Evolutionary conservation across 2,888 invertebrate species (phyloP), one percentile per base, ranked within the genome.

Genomic region (Arenicola marina): DNA sequence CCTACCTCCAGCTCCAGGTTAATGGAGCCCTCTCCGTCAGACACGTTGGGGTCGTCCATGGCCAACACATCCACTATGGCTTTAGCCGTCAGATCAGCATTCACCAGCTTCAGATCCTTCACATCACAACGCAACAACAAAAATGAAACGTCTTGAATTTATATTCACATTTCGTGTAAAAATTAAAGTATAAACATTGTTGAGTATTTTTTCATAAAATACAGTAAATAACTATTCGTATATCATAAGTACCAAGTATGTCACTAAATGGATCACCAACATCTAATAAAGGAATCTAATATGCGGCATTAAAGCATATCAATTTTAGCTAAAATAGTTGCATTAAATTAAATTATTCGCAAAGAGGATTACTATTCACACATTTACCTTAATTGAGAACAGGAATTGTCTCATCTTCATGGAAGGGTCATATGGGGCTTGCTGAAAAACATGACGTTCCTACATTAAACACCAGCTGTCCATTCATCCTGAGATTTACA

Each of bases 341-440:
- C n/a, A n/a, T n/a, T n/a, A n/a, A n/a, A n/a, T n/a, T n/a, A n/a
- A n/a, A n/a, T n/a, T n/a, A n/a, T n/a, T n/a, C n/a, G n/a, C n/a
- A n/a, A n/a, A n/a, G n/a, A n/a, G n/a, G n/a, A n/a, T n/a, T n/a
- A n/a, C n/a, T n/a, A n/a, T n/a, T n/a, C n/a, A n/a, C n/a, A n/a
- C n/a, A n/a, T n/a, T 57, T 69, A 80, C 80, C 75, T 80, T 77
- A 56, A 82, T 64, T 73, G 82, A 71, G 59, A 76, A 75, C 31
- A 83, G 68, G 65, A 81, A 82, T 57, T 79, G 73, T 63, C 83
- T 74, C 81, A 83, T 83, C 65, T 76, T 81, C 57, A 83, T 68
- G 0, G 73, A 66, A 29, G 34, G 29, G 11, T 59, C 62, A 2
- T 24, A 2, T 33, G 48, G 44, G 24, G 15, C 21, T 32, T 34